Conservation (phyloP, 1,140 invertebrate genomes). For the Gerris buenoi region DNA sequence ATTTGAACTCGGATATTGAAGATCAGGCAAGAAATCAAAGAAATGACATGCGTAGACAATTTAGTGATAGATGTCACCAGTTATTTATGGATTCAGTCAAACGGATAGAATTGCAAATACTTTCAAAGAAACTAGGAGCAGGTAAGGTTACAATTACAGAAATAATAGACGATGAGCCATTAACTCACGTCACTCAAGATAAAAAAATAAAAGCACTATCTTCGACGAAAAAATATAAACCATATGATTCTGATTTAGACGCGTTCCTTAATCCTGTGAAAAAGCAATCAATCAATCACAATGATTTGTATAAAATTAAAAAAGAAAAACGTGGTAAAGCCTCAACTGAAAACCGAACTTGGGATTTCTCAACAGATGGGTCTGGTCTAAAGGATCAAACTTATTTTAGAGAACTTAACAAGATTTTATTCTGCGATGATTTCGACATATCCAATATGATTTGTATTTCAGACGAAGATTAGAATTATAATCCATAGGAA, state of each 20-base stretch:
- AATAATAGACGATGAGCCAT: neutral
- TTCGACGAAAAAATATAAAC: too few species aligned
- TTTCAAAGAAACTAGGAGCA: neutral
- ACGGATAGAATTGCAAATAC: neutral
- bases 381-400: neutral
- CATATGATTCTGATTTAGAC: too few species aligned
- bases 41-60: neutral
- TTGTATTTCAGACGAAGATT: too few species aligned
- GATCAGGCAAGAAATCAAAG: neutral
- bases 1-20: neutral
- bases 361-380: too few species aligned
- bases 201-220: too few species aligned
- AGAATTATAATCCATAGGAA: too few species aligned
- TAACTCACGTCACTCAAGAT: neutral
- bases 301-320: neutral
- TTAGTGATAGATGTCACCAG: neutral
- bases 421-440: neutral
- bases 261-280: neutral
- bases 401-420: neutral
- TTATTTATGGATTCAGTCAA: neutral
- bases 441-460: too few species aligned
- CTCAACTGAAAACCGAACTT: too few species aligned
- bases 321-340: neutral
- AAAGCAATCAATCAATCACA: neutral
- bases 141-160: neutral